Evolutionary conservation across 2,888 invertebrate genomes (phyloP), one percentile per base, ranked within the genome.

Genomic region (Heteropelma amictum): DNA sequence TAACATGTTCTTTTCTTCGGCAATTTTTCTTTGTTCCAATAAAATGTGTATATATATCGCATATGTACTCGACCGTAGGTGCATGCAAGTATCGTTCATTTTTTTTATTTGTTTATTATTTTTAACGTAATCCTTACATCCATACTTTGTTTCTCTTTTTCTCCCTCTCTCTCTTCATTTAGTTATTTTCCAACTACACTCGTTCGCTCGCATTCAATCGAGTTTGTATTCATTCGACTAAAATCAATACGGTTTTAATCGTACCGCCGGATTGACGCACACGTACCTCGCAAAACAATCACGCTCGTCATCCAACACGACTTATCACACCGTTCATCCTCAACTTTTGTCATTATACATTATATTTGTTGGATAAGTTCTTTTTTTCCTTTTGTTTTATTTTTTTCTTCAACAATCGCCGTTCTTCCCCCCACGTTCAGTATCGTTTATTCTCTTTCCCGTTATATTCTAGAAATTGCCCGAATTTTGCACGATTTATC

Each of bases 21-120:
- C n/a, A n/a, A n/a, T n/a, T 23, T 47, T 23, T 23, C 6, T 2
- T 23, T 26, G 19, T 23, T 0, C 23, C 2, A n/a, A 12, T 3
- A 26, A 23, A 23, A 23, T 26, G 7, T 26, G 14, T 4, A 47
- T 6, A 7, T 26, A 14, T 7, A 3, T 26, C 7, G 7, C 1
- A 47, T 2, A 2, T 47, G n/a, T 6, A 1, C 5, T 23, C 23
- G 23, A 47, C n/a, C 23, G 81, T n/a, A n/a, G n/a, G n/a, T n/a
- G n/a, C n/a, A n/a, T n/a, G n/a, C n/a, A n/a, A n/a, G n/a, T n/a
- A n/a, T 85, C 82, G 82, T 85, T 85, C 83, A 81, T 85, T 84
- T 81, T 49, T 72, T 76, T 58, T 70, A 76, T 78, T 76, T 79
- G 60, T 73, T 76, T 63, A 72, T 78, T 61, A 77, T 77, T 63